These are phyloP conservation scores for Saccostrea glomerata DNA, from an alignment of 1,140 invertebrate species.

Conservation along the genomic window DNA sequence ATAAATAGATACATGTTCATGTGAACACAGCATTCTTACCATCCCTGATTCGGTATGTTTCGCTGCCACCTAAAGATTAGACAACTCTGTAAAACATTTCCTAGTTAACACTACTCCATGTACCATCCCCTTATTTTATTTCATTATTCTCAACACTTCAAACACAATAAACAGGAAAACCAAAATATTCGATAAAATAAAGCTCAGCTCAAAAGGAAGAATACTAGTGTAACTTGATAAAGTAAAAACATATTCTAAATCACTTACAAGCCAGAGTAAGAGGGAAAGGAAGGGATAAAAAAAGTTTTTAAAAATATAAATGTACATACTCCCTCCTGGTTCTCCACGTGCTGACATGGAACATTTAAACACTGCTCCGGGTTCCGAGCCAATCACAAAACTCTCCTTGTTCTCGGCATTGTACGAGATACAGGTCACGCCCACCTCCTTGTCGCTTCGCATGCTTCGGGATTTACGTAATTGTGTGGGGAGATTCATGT, in stretches of 20 bases:
- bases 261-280: not conserved
- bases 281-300: not conserved
- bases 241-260: not conserved
- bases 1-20: not conserved
- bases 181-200: not conserved
- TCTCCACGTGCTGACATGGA: conserved; percentile 71
- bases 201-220: not conserved
- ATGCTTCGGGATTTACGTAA: conserved; percentile 69
- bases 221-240: not conserved
- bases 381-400: conserved; percentile 77
- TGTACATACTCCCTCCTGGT: conserved; percentile 71
- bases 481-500: conserved; percentile 72
- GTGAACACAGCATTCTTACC: conserved; percentile 3
- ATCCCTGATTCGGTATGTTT: conserved; percentile 16
- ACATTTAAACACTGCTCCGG: conserved; percentile 77
- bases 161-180: not conserved
- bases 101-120: not conserved
- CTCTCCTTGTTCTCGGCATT: conserved; percentile 73
- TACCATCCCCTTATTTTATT: not conserved
- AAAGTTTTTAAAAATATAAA: not conserved
- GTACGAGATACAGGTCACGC: conserved; percentile 75
- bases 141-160: not conserved
- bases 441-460: conserved; percentile 74
- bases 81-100: not conserved
- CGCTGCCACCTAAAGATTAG: conserved; percentile 10